Evolutionary conservation across 2,888 invertebrate genomes (phyloP).

Genomic region (Cosmia pyralina): DNA sequence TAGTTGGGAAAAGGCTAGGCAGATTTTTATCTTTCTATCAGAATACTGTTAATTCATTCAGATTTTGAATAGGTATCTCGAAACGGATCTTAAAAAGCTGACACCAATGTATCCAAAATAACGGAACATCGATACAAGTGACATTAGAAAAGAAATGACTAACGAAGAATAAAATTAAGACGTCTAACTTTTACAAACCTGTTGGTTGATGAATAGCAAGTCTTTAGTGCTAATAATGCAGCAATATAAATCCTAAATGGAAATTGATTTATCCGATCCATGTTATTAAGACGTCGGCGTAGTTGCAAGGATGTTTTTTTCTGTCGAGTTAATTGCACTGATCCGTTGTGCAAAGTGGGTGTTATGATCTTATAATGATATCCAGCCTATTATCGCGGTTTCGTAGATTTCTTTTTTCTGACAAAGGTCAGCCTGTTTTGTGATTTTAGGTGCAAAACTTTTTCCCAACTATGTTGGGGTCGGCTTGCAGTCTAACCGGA

Average conservation of each 20-base stretch:
- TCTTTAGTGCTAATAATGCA: conserved; percentile 24
- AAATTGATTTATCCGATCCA: conserved; percentile 43
- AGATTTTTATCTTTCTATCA: neutral
- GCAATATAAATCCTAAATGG: conserved; percentile 18
- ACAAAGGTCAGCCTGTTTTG: conserved; percentile 3
- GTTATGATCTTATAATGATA: conserved; percentile 12
- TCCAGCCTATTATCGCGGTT: conserved; percentile 17
- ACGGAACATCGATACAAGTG: conserved; percentile 26
- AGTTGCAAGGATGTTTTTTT: conserved; percentile 7
- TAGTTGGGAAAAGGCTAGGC: too few relatives aligned
- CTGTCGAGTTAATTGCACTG: conserved; percentile 26
- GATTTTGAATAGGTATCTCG: conserved; percentile 3
- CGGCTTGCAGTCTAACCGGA: too few relatives aligned
- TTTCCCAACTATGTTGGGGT: too few relatives aligned
- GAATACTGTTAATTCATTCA: conserved; percentile 23
- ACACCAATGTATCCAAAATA: conserved; percentile 17
- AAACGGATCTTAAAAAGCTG: conserved; percentile 11
- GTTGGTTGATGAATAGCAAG: conserved; percentile 23
- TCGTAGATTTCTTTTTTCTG: conserved; percentile 33
- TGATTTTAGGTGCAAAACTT: neutral
- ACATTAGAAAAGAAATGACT: conserved; percentile 27
- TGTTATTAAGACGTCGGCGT: conserved; percentile 30
- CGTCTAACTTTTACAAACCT: conserved; percentile 32
- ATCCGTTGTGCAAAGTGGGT: conserved; percentile 29
- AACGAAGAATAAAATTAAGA: conserved; percentile 16